These are phyloP conservation scores for Equus przewalskii DNA, from an alignment of 2,113 vertebrate species.

Conservation along the genomic window DNA sequence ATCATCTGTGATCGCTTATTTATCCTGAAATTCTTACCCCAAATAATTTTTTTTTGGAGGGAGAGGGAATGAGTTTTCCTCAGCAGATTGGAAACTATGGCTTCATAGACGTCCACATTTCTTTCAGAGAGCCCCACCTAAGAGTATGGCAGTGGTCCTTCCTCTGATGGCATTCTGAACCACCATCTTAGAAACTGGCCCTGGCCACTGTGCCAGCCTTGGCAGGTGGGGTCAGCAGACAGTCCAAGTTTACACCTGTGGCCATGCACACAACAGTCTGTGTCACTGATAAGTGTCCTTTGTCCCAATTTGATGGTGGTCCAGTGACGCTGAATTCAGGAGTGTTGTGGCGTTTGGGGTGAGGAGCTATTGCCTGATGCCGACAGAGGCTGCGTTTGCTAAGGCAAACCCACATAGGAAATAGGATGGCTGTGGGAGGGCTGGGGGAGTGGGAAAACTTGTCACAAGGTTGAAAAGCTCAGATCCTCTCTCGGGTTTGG, in stretches of 20 bases:
- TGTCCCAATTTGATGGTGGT: background rate
- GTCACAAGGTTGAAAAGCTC: background rate
- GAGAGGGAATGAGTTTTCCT: background rate
- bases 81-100: background rate
- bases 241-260: background rate
- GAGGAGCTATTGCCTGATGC: background rate
- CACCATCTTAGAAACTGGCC: background rate
- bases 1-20: background rate
- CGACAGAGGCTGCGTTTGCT: background rate
- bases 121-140: background rate
- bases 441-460: background rate
- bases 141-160: background rate
- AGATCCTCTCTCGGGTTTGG: background rate
- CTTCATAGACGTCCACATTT: background rate
- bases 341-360: background rate
- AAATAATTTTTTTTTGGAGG: background rate
- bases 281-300: slow-evolving; percentile 34
- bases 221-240: background rate
- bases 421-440: background rate
- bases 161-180: background rate
- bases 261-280: background rate
- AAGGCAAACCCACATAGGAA: background rate
- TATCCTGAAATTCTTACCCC: background rate
- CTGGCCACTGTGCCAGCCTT: background rate
- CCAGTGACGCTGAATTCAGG: background rate